These are phyloP conservation scores for Protophormia terraenovae DNA, from an alignment of 2,888 invertebrate species.

Conservation along the genomic window DNA sequence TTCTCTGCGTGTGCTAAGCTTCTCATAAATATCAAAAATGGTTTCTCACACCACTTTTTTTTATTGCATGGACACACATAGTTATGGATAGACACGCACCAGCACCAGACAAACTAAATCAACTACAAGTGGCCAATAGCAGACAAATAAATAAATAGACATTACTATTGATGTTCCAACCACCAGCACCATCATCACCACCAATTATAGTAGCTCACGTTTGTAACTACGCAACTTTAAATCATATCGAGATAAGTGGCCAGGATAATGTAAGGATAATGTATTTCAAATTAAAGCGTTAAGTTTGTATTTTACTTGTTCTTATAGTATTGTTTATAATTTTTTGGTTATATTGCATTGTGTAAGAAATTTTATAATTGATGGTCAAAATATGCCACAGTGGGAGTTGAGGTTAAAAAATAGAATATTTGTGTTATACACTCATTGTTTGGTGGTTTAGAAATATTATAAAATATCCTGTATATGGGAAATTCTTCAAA, in stretches of 20 bases:
- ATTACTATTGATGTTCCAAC: neutral
- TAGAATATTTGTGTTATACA: no score
- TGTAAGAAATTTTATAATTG: conserved; percentile 17
- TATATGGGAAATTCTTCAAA: no score
- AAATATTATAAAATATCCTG: no score
- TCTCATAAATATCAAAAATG: conserved; percentile 37
- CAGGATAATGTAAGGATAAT: conserved; percentile 71
- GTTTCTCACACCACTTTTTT: conserved; percentile 51
- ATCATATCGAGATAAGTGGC: conserved; percentile 74
- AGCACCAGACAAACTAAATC: conserved; percentile 28
- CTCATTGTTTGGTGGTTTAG: no score
- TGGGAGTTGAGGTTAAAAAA: neutral
- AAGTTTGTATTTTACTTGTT: conserved; percentile 32
- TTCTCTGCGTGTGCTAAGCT: no score
- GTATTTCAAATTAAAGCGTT: conserved; percentile 76
- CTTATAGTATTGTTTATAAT: neutral
- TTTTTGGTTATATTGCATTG: neutral
- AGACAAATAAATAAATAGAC: conserved; percentile 12
- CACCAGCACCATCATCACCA: conserved; percentile 27
- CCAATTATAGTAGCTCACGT: conserved; percentile 11
- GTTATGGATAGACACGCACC: conserved; percentile 60
- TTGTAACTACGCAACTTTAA: conserved; percentile 49
- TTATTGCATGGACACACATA: conserved; percentile 16
- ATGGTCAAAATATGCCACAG: conserved; percentile 22
- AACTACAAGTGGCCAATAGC: conserved; percentile 60